These are phyloP conservation scores for Drosophila aldrichi DNA, from an alignment of 2,888 invertebrate species.

Conservation along the genomic window DNA sequence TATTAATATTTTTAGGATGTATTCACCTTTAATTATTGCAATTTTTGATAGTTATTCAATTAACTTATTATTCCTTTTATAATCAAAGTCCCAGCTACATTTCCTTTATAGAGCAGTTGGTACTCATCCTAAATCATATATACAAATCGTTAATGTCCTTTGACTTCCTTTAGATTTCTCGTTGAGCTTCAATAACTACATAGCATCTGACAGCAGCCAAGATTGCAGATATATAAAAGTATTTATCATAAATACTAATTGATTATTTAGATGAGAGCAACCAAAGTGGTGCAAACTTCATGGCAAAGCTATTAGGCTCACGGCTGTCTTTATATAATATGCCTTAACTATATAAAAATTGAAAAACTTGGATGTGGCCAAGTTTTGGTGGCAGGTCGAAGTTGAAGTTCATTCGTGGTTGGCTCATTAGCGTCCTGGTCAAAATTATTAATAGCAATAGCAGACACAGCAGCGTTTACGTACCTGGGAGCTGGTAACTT, in stretches of 20 bases:
- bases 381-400: slow-evolving; percentile 51
- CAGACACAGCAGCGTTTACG: slow-evolving; percentile 18
- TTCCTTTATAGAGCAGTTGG: no score
- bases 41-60: no score
- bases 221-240: neutral
- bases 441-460: slow-evolving; percentile 73
- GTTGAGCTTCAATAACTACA: neutral
- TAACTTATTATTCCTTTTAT: no score
- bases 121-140: no score
- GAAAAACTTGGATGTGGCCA: slow-evolving; percentile 64
- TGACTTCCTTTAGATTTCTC: neutral
- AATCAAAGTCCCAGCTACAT: no score
- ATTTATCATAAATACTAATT: slow-evolving; percentile 34
- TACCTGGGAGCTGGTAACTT: neutral
- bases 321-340: slow-evolving; percentile 20
- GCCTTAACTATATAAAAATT: slow-evolving; percentile 61
- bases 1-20: no score
- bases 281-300: slow-evolving; percentile 22
- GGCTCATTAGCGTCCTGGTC: slow-evolving; percentile 79
- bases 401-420: slow-evolving; percentile 67
- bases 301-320: slow-evolving; percentile 29
- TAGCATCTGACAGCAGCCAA: neutral
- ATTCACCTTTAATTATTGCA: no score
- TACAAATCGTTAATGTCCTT: neutral
- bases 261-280: slow-evolving; percentile 32